Evolutionary conservation across 2,888 invertebrate species (phyloP).

Genomic region (Trissonchulus latispiculum): DNA sequence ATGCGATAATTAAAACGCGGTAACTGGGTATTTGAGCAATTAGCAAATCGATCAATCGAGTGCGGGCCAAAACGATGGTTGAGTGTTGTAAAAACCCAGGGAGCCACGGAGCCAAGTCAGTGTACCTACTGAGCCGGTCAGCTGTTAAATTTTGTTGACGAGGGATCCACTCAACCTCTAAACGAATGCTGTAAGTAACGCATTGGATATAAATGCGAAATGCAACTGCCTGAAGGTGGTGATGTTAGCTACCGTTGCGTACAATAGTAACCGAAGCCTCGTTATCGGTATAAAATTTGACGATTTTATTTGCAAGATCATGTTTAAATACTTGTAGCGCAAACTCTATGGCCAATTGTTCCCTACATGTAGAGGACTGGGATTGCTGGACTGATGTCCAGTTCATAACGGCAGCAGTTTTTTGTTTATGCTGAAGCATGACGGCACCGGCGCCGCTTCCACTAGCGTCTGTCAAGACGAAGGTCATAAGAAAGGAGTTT

Average conservation of each 20-base stretch:
- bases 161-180: constrained; percentile 2
- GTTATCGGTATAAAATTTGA: constrained; percentile 6
- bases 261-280: background rate
- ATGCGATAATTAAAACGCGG: background rate
- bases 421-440: background rate
- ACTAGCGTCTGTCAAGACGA: background rate
- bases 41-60: constrained; percentile 8
- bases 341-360: background rate
- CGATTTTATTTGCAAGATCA: background rate
- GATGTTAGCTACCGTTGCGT: background rate
- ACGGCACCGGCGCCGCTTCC: background rate
- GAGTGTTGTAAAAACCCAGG: background rate
- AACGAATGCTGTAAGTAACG: background rate
- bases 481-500: background rate
- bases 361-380: background rate
- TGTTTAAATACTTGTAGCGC: background rate
- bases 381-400: background rate
- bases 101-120: background rate
- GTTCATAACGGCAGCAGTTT: background rate
- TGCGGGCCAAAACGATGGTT: background rate
- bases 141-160: background rate
- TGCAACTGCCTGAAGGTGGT: background rate
- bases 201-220: background rate
- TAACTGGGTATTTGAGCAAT: background rate
- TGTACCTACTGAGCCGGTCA: background rate